Percentiles rank a stretch among this genome's conserved stretches.
Conservation (phyloP, 1,140 invertebrate species). For the Cydia fagiglandana region DNA sequence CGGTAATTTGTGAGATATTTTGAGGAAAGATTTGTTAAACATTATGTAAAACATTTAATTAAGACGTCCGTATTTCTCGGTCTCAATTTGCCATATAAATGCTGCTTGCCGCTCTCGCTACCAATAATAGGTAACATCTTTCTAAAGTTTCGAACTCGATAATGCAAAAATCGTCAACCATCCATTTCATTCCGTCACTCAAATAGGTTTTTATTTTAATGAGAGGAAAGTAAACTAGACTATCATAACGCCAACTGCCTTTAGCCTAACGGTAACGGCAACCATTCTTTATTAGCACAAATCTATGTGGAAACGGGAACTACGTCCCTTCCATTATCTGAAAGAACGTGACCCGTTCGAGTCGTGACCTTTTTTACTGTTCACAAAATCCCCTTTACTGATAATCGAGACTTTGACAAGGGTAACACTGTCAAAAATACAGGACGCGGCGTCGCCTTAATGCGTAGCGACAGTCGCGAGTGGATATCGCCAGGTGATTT, state of each 20-base stretch:
- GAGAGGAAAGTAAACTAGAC: not conserved
- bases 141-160: not conserved
- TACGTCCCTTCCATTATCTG: constrained; percentile 23
- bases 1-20: too few species aligned
- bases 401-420: constrained; percentile 32
- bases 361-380: constrained; percentile 28
- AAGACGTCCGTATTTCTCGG: not conserved
- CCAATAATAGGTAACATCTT: not conserved
- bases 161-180: not conserved
- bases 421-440: constrained; percentile 27
- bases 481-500: constrained; percentile 33
- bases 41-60: too few species aligned
- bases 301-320: constrained; percentile 19
- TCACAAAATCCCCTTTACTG: constrained; percentile 25
- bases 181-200: not conserved
- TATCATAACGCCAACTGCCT: not conserved
- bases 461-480: constrained; percentile 9
- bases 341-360: constrained; percentile 28
- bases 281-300: constrained; percentile 14
- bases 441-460: constrained; percentile 17
- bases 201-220: not conserved
- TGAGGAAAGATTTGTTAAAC: too few species aligned
- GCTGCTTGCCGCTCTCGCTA: not conserved
- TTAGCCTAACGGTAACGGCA: not conserved
- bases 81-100: not conserved